A percentile compares a stretch with the other conserved stretches of the same genome.
Conservation (phyloP, 2,113 vertebrate genomes). For the Phylloscopus trochilus region DNA sequence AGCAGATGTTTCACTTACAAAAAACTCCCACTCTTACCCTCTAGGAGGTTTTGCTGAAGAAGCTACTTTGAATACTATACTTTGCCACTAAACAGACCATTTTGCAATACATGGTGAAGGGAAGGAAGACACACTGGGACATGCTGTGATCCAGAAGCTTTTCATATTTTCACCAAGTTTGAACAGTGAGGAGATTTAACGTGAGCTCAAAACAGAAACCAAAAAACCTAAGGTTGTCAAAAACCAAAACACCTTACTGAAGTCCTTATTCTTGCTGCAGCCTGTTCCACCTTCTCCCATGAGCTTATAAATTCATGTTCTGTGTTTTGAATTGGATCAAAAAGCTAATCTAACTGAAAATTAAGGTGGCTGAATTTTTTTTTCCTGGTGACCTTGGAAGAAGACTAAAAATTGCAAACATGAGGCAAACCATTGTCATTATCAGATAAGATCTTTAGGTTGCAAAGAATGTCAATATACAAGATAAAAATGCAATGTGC, state of each 20-base stretch:
- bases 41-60: conserved; percentile 10
- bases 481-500: background rate
- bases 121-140: background rate
- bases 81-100: background rate
- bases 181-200: background rate
- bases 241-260: background rate
- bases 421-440: background rate
- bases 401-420: background rate
- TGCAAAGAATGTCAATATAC: background rate
- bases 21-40: background rate
- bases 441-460: background rate
- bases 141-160: background rate
- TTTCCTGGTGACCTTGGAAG: background rate
- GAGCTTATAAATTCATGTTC: background rate
- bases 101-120: background rate
- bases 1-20: background rate
- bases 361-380: background rate
- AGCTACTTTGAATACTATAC: background rate
- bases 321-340: background rate
- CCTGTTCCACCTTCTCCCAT: background rate
- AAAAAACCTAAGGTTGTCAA: background rate
- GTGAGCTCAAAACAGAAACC: background rate
- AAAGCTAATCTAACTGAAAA: background rate
- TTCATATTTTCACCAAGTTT: background rate
- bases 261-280: background rate